Conservation (phyloP, 37 sponge, comb jelly and placozoan species). For the Theonella swinhoei region DNA sequence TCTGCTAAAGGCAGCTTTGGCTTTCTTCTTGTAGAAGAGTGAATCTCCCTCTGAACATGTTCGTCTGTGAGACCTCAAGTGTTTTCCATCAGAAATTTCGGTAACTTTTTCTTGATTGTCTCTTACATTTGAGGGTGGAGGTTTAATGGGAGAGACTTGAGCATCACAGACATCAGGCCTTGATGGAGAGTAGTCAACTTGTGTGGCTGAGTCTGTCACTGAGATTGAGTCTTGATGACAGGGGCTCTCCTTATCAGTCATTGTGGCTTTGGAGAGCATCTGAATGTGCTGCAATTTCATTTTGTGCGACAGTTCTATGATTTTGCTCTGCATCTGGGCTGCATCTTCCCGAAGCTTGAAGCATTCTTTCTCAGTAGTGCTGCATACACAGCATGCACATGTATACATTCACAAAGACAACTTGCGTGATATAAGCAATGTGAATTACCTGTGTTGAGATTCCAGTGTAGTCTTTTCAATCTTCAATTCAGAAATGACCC, state of each 20-base stretch:
- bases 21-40: background rate
- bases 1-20: slow-evolving; percentile 1
- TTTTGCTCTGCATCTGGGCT: slow-evolving; percentile 3
- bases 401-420: no score
- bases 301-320: slow-evolving; percentile 3
- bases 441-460: slow-evolving; percentile 11
- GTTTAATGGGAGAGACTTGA: background rate
- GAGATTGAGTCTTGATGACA: background rate
- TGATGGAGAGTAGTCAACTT: background rate
- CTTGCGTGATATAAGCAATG: background rate
- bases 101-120: background rate
- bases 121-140: background rate
- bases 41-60: background rate
- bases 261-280: slow-evolving; percentile 5
- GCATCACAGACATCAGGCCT: background rate
- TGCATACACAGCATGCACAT: no score
- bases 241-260: slow-evolving; percentile 8
- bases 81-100: background rate
- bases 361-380: background rate
- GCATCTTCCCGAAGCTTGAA: background rate
- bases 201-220: background rate
- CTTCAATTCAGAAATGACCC: background rate
- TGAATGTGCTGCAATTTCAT: background rate
- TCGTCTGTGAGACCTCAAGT: background rate
- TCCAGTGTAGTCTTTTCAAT: background rate